phyloP scores from a whole-genome alignment of 2,888 invertebrate species.

The Drosophila basisetae region DNA sequence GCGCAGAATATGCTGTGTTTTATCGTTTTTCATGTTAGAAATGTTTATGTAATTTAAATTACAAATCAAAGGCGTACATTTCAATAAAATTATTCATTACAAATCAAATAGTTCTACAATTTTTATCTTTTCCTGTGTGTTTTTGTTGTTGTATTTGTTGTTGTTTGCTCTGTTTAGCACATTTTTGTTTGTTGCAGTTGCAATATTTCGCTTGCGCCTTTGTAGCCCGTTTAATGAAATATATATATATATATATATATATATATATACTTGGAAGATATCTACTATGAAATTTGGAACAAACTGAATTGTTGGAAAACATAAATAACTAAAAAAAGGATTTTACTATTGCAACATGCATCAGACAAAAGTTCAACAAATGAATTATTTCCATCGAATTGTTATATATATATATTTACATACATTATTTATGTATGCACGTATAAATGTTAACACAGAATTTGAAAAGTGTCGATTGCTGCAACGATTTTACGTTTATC shows the following conservation, averaged over 20 bases:
- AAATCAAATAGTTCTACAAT: conserved; percentile 80
- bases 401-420: conserved; percentile 12
- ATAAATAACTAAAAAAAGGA: conserved; percentile 44
- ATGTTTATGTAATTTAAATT: conserved; percentile 78
- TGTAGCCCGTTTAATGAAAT: conserved; percentile 34
- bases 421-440: conserved; percentile 38
- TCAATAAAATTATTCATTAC: conserved; percentile 76
- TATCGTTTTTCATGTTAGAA: conserved; percentile 74
- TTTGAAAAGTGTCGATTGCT: conserved; percentile 45
- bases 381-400: conserved; percentile 7
- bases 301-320: conserved; percentile 23
- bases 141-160: conserved; percentile 12
- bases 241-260: conserved; percentile 3
- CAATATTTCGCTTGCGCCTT: conserved; percentile 46
- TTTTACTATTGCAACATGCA: conserved; percentile 37
- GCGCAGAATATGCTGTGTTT: conserved; percentile 18
- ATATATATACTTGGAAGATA: conserved; percentile 11
- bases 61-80: conserved; percentile 78
- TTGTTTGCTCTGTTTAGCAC: conserved; percentile 47
- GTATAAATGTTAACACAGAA: conserved; percentile 53
- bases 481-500: conserved; percentile 28
- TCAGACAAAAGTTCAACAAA: conserved; percentile 27
- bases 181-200: conserved; percentile 37
- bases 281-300: conserved; percentile 20
- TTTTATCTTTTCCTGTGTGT: conserved; percentile 52